Percentiles rank a stretch among this genome's conserved stretches.
Evolutionary conservation across 2,113 vertebrate genomes (phyloP).

Genomic region (Tyto alba): DNA sequence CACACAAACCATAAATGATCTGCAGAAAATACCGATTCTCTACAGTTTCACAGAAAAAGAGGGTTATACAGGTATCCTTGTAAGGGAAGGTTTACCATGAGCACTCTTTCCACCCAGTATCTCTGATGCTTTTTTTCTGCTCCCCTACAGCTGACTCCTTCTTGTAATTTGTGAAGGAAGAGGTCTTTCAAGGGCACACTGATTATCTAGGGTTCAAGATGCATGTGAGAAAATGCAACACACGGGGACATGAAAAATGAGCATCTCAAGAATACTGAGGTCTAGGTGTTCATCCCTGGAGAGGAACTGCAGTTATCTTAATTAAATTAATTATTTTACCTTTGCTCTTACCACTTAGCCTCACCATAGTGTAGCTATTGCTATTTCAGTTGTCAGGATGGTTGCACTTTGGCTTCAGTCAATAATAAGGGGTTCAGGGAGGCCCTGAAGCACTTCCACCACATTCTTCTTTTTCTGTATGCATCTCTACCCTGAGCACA

Average conservation of each 20-base stretch:
- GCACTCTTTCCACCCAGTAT: neutral
- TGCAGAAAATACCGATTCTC: conserved; percentile 30
- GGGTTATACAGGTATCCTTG: neutral
- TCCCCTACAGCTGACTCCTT: neutral
- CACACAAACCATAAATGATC: neutral
- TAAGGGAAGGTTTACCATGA: neutral
- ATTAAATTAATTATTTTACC: neutral
- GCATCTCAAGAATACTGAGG: neutral
- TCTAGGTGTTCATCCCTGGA: neutral
- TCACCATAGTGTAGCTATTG: neutral
- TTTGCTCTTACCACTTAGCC: neutral
- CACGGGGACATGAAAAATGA: neutral
- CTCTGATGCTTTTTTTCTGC: neutral
- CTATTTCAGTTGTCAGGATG: neutral
- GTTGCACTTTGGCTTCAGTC: neutral
- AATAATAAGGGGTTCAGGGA: neutral
- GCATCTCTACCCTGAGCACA: neutral
- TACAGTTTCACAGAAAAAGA: neutral
- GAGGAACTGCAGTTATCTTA: rapidly evolving
- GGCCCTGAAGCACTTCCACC: neutral
- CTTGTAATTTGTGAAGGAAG: neutral
- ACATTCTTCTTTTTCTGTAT: neutral
- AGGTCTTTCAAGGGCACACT: neutral
- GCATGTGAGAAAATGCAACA: rapidly evolving
- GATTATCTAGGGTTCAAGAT: neutral